A percentile compares a stretch with the other conserved stretches of the same genome.
These are phyloP conservation scores for Laodelphax striatellus DNA, from an alignment of 1,140 invertebrate genomes.

Conservation along the genomic window DNA sequence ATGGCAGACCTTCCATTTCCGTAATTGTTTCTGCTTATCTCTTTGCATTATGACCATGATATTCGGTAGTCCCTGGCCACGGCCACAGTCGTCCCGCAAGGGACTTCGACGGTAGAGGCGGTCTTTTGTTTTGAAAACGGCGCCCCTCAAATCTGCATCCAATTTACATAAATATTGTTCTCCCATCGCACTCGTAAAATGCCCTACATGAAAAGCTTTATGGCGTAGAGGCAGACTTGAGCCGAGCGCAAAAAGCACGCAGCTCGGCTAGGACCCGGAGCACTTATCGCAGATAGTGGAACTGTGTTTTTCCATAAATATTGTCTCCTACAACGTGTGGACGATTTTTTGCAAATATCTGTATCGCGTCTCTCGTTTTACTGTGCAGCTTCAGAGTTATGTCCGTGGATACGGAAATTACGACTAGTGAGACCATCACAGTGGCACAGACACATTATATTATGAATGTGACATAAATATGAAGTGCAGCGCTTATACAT, in stretches of 20 bases:
- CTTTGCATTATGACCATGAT: background rate
- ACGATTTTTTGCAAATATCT: too few species aligned
- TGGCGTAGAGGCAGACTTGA: background rate
- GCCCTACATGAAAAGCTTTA: background rate
- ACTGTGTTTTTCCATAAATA: too few species aligned
- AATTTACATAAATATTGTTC: constrained; percentile 2
- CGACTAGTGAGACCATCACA: too few species aligned
- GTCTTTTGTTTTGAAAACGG: background rate
- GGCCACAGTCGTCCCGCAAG: background rate
- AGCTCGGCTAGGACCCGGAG: background rate
- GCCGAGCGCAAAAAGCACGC: background rate
- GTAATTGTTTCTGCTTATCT: background rate
- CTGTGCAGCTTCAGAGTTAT: too few species aligned
- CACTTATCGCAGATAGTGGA: background rate
- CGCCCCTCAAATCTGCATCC: constrained; percentile 1
- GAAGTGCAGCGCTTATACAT: too few species aligned
- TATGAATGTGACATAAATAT: too few species aligned
- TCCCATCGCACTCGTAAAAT: background rate
- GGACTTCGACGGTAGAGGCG: background rate
- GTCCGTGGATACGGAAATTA: too few species aligned
- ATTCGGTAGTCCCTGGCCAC: background rate
- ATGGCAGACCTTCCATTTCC: background rate
- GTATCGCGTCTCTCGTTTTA: too few species aligned
- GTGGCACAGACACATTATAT: too few species aligned
- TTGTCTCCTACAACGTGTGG: too few species aligned